These are phyloP conservation scores for Acanthaster planci DNA, from an alignment of 35 echinoderm and acorn worm species.

Conservation along the genomic window DNA sequence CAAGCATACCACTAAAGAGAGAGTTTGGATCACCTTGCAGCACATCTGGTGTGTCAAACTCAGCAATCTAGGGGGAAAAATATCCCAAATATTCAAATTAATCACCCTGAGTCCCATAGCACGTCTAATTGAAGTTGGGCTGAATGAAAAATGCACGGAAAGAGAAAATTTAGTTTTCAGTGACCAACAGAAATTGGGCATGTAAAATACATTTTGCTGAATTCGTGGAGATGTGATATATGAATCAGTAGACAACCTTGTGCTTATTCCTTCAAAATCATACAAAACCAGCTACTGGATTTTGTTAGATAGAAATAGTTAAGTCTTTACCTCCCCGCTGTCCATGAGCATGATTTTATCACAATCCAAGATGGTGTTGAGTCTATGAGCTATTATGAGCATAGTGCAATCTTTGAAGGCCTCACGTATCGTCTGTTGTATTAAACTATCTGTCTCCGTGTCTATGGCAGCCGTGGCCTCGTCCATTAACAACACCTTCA, in stretches of 20 bases:
- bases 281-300: too few relatives aligned
- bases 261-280: not conserved
- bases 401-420: conserved; percentile 74
- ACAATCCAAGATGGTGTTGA: conserved; percentile 56
- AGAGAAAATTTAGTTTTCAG: too few relatives aligned
- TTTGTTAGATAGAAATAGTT: too few relatives aligned
- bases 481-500: conserved; percentile 79
- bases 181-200: too few relatives aligned
- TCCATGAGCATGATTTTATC: conserved; percentile 83
- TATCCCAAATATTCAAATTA: conserved; percentile 7
- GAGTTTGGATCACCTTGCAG: conserved; percentile 46
- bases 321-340: conserved; percentile 43
- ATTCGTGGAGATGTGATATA: not conserved
- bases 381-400: conserved; percentile 43
- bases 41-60: conserved; percentile 73
- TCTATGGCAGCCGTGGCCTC: conserved; percentile 92
- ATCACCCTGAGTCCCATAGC: too few relatives aligned
- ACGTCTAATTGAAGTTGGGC: too few relatives aligned
- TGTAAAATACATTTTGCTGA: too few relatives aligned
- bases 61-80: conserved; percentile 46
- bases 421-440: conserved; percentile 77
- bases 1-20: conserved; percentile 66
- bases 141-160: too few relatives aligned
- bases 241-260: not conserved
- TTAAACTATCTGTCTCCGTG: conserved; percentile 89